Evolutionary conservation across 2,113 vertebrate species (phyloP), one percentile per base, ranked within the genome.

Genomic region (Actenoides hombroni): DNA sequence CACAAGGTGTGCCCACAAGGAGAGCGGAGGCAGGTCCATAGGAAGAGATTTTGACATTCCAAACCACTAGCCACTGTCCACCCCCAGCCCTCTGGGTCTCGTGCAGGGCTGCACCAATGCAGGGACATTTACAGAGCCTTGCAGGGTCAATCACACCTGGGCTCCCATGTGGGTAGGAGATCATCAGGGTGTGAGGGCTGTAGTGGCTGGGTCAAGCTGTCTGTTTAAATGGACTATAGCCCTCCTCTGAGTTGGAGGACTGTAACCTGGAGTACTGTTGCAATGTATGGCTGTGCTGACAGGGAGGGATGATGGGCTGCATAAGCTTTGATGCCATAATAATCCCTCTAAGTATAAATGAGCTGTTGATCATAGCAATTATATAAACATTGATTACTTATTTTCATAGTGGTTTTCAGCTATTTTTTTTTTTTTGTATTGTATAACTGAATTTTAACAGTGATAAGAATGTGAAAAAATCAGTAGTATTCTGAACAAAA

Each of bases 121-220:
- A 31, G n/a, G 51, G 33, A 5, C 11, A 4, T 29, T 6, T 28
- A 1, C n/a, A n/a, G 65, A 78, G 75, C 54, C 2, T 1, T 13
- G 42, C 39, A n/a, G 56, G 37, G 19, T 73, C 42, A 13, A 2
- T 44, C 40, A 6, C 40, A 18, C 20, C 44, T 10, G 49, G 12
- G 65, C 54, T 76, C 46, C 60, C 40, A 1, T 0, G 0, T 1
- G 2, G 24, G 21, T 3, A 28, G 64, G 59, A 57, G 42, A n/a
- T 54, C 48, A 10, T 31, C 51, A 8, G 9, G 6, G 25, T 3
- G 15, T 25, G 56, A 48, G 33, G 31, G 44, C 28, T 1, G 0
- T 5, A 16, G 8, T 2, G 42, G 39, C 39, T 37, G 44, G 49
- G 44, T 51, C 20, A 16, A 35, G 44, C 7, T 15, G 31, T 26